phyloP scores from a whole-genome alignment of 2,113 vertebrate genomes.

The Pachyramphus minor region DNA sequence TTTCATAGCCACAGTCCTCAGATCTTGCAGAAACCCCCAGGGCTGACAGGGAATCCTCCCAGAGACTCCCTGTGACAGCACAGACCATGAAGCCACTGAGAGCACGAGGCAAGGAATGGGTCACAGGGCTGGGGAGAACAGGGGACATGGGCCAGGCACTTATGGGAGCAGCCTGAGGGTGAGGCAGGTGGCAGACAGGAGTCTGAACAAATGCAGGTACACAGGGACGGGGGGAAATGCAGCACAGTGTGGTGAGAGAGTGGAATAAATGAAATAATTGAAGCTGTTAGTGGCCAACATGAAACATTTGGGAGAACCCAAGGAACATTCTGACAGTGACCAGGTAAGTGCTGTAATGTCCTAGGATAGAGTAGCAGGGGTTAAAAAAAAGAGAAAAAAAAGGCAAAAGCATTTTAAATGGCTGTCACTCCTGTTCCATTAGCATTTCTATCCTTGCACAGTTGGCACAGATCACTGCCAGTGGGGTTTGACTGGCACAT shows the following conservation, averaged over 20 bases:
- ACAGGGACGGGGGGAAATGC: background rate
- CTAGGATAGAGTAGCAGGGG: background rate
- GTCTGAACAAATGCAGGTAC: background rate
- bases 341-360: background rate
- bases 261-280: background rate
- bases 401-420: background rate
- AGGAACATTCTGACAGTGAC: background rate
- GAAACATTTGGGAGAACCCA: background rate
- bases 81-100: background rate
- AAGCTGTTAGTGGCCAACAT: background rate
- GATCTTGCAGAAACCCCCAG: background rate
- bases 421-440: background rate
- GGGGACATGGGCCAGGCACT: background rate
- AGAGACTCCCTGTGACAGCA: background rate
- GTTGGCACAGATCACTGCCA: background rate
- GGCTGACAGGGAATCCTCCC: background rate
- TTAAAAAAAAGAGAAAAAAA: background rate
- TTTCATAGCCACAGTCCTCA: background rate
- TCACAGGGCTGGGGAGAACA: background rate
- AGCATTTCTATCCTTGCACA: background rate
- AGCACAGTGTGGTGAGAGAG: background rate
- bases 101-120: background rate
- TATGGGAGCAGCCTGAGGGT: background rate
- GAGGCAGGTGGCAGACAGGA: background rate
- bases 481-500: background rate